Evolutionary conservation across 2,797 vertebrate species (phyloP).

Genomic region (Tragopan temminckii): DNA sequence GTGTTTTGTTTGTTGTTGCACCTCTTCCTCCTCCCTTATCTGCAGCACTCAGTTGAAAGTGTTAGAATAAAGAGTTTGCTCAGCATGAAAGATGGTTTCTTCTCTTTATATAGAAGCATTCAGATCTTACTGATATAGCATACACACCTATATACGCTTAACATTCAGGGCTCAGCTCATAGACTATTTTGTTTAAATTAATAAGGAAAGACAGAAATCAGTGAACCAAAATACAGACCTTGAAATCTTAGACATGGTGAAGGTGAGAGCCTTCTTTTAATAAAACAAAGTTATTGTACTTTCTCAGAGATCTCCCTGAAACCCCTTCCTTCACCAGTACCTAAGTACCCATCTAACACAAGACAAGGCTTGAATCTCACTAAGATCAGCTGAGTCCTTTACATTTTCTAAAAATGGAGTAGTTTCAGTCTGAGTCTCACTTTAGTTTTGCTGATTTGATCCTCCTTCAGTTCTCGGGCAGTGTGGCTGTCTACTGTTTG

Average conservation of each 20-base stretch:
- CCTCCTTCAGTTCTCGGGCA: background rate
- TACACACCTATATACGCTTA: background rate
- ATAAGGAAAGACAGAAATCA: background rate
- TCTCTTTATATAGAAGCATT: background rate
- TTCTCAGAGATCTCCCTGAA: background rate
- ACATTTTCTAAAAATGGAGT: no score
- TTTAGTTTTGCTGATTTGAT: background rate
- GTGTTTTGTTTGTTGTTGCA: background rate
- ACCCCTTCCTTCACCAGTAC: background rate
- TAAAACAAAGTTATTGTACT: background rate
- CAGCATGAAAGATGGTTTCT: background rate
- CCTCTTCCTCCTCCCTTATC: background rate
- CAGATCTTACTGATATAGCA: background rate
- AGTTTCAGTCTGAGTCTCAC: no score
- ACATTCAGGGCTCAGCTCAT: rapidly evolving
- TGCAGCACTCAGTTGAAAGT: background rate
- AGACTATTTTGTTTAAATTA: background rate
- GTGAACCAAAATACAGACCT: background rate
- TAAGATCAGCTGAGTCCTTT: no score
- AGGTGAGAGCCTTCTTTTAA: no score
- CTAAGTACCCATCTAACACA: background rate
- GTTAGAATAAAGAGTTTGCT: constrained; percentile 8
- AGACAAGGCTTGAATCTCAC: background rate
- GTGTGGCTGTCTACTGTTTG: no score
- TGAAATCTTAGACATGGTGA: no score